Evolutionary conservation across 2,797 vertebrate genomes (phyloP).

Genomic region (Hirundo rustica): DNA sequence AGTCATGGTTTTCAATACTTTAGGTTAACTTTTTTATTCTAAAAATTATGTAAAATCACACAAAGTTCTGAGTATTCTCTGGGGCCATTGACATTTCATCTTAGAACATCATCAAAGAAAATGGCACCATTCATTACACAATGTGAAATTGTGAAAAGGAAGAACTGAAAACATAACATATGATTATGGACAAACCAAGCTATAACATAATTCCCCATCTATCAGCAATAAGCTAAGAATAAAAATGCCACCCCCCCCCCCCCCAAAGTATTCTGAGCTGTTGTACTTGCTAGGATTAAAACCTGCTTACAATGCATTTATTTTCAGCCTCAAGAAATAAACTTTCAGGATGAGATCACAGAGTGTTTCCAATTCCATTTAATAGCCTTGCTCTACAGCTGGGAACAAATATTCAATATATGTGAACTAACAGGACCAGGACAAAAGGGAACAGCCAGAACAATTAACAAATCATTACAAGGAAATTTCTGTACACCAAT

Average conservation of each 20-base stretch:
- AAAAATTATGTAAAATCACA: neutral
- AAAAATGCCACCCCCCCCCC: neutral
- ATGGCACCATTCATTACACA: fast-evolving
- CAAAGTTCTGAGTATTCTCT: neutral
- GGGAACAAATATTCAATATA: neutral
- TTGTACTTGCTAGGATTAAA: neutral
- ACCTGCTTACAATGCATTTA: neutral
- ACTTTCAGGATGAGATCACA: neutral
- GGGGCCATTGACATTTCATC: neutral
- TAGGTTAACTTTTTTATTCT: neutral
- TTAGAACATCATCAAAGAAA: neutral
- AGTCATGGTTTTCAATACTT: neutral
- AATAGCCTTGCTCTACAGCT: neutral
- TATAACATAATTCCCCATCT: neutral
- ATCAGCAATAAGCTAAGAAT: neutral
- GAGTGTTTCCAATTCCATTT: neutral
- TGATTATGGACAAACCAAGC: neutral
- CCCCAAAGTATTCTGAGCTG: neutral
- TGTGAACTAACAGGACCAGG: neutral
- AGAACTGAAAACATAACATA: neutral
- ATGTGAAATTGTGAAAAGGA: neutral
- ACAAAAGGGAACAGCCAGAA: neutral
- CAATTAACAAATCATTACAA: neutral
- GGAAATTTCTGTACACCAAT: neutral
- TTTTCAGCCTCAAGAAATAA: neutral